Percentiles rank a stretch among this genome's conserved stretches.
phyloP scores from a whole-genome alignment of 2,113 vertebrate genomes.

The Oncorhynchus mykiss region DNA sequence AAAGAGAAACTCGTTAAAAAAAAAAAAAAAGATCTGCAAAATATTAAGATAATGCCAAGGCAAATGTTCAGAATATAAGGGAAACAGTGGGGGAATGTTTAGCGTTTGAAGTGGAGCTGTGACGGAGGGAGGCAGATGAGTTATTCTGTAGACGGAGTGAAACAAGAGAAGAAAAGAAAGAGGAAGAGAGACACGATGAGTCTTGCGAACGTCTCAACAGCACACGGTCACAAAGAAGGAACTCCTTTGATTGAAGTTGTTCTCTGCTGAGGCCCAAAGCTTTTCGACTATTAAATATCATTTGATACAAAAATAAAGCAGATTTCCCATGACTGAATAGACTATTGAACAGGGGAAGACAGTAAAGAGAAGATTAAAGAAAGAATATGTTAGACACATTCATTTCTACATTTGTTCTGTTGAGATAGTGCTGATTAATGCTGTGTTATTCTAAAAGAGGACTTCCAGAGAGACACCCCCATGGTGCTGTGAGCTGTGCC shows the following conservation, averaged over 20 bases:
- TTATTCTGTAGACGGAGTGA: background rate
- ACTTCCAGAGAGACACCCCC: constrained; percentile 28
- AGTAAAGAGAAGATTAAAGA: background rate
- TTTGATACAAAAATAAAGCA: background rate
- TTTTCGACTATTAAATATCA: background rate
- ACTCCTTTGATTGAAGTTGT: constrained; percentile 8
- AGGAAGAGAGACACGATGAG: background rate
- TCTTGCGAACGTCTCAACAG: constrained; percentile 15
- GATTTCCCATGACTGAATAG: background rate
- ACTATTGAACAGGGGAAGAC: no score
- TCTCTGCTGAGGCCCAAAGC: background rate
- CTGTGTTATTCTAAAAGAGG: background rate
- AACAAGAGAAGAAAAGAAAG: background rate
- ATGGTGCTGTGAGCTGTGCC: constrained; percentile 50
- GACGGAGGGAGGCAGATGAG: background rate
- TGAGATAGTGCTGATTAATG: background rate
- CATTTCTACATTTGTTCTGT: no score
- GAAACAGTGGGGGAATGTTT: background rate
- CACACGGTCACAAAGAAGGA: constrained; percentile 31
- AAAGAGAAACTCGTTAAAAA: constrained; percentile 15
- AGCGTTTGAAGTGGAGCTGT: background rate
- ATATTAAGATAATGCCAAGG: constrained; percentile 48
- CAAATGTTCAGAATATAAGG: background rate
- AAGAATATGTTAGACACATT: background rate
- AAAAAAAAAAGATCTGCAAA: constrained; percentile 34